Evolutionary conservation across 2,113 vertebrate genomes (phyloP), one percentile per base, ranked within the genome.

Genomic region (Pteropus alecto): DNA sequence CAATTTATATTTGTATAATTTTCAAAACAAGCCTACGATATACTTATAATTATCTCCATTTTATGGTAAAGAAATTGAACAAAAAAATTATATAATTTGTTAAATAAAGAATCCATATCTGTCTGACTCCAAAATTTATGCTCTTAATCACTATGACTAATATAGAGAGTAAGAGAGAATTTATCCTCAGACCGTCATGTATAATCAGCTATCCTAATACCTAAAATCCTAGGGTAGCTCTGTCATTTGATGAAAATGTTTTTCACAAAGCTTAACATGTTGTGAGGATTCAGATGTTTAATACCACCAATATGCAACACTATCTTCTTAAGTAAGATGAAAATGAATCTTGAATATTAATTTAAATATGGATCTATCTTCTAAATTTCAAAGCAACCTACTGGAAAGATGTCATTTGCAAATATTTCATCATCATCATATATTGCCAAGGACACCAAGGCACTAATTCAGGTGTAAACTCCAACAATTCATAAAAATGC

Each of bases 341-440:
- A 58, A 94, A 65, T 28, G 5, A 7, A 30, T 60, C 21, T 35
- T 56, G 12, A 94, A 14, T 90, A 82, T 65, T 26, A 7, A 46
- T 79, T 90, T 87, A 21, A 92, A 95, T 92, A 87, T 78, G 74
- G 13, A 73, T 61, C 28, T 86, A 60, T 67, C 65, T 95, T 77
- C 46, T 90, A 13, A 92, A n/a, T 83, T 22, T 67, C 35, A 87
- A 82, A 78, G 60, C 35, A 90, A 38, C 22, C 30, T 86, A 54
- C 5, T 65, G 0, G 3, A 93, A 78, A 93, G n/a, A 46, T 35
- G 58, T 79, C 14, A 65, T 41, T 51, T 90, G 16, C 12, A 95
- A 95, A 82, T 46, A 46, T 1, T n/a, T 12, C 3, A 24, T 70
- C 14, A 61, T 74, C 21, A 67, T 28, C 48, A 78, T 76, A 18